Base-by-base conservation (phyloP, 2,113 vertebrate species). In the Eolophus roseicapilla region DNA sequence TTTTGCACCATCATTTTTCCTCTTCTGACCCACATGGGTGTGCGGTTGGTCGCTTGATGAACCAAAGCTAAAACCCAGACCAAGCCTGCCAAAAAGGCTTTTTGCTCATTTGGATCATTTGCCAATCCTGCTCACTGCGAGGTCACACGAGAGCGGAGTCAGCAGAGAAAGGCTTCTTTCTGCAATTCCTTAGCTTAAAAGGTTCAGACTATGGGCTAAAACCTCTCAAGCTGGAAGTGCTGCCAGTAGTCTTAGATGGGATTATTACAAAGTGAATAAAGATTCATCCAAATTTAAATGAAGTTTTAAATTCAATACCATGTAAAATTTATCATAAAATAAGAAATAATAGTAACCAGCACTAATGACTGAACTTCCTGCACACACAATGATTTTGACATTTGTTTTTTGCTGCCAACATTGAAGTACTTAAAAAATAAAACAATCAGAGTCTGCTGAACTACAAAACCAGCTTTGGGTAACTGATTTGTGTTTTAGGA, bases 201-300 rank as follows among this genome's bases (percentile, higher is more conserved):
- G 3, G 3, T 75, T 91, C 41, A 16, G 70, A 60, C 18, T 41
- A 23, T 9, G 24, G 73, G 43, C 16, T 70, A 67, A 88, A 74
- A 10, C 11, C 27, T 13, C 67, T 62, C 17, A 37, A 33, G 31
- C 0, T 39, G 23, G 47, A 55, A 68, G 14, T 0, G 0, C 31
- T 60, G 43, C 35, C 64, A 47, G 27, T 9, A 47, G 33, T n/a
- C 27, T 55, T 43, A 65, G 4, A 88, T 28, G 17, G 19, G 18
- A 33, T 77, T 86, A 88, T 25, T 52, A 77, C 9, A 65, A 73
- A 20, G 67, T 27, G 57, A 89, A 86, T 57, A 78, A 81, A 88
- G 43, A 74, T 31, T 53, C 0, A 74, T 23, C 24, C 1, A 2
- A 69, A 63, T 77, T 67, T 29, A 77, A 75, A 82, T 11, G 3